Evolutionary conservation across 1,140 invertebrate genomes (phyloP), one percentile per base, ranked within the genome.

Genomic region (Atopsyche davidsoni): DNA sequence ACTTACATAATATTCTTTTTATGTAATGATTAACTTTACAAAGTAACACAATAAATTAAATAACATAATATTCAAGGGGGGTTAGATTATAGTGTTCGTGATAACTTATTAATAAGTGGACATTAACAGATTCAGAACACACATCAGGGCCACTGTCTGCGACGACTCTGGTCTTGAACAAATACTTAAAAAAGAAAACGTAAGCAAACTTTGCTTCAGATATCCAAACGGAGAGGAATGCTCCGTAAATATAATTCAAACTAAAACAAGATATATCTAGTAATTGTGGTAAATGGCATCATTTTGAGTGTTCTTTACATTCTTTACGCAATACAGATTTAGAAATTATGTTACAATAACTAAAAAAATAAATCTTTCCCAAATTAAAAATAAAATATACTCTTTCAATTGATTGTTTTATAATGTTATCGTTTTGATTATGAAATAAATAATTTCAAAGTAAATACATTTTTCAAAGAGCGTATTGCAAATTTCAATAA

Each of bases 281-380:
- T 47, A 47, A 31, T 50, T 40, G 43, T 50, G 47, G 47, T 50
- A 50, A 34, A 50, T 50, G 47, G 47, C 47, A 50, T 50, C 47
- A 50, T 40, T 25, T 42, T 21, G 40, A 43, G 18, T 48, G 19
- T 50, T 23, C 22, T 14, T 19, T 22, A 34, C 23, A 45, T 21
- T 34, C 41, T 45, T 34, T 18, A 45, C 4, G 14, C 18, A 32
- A 45, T 31, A 16, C 32, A 43, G 21, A 7, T 11, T 32, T 45
- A 45, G 43, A 17, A 21, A 18, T 18, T 45, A 18, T 34, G 24
- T 34, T n/a, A n/a, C 19, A 45, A 45, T 45, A 45, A 45, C 34
- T 45, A 45, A 17, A 43, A 25, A 23, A 24, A 42, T 14, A 44
- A 32, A 45, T 34, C 43, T 35, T 34, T 45, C 19, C 28, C 13